These are phyloP conservation scores for Acrobasis repandana DNA, from an alignment of 2,888 invertebrate genomes.

Conservation along the genomic window DNA sequence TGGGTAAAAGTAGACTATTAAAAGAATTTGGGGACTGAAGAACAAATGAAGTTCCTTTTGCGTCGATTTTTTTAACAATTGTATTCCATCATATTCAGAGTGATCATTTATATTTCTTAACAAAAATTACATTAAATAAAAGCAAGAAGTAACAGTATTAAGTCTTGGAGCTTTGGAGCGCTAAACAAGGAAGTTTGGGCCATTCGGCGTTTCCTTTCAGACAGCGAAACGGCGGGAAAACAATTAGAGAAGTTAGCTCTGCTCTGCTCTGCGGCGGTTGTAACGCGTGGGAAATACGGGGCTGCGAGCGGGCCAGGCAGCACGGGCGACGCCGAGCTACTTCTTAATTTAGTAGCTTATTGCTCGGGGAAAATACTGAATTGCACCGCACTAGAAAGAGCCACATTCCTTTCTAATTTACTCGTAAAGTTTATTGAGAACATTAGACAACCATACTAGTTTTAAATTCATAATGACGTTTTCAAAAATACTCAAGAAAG, in stretches of 20 bases:
- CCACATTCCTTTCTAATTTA: too few species aligned
- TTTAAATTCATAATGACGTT: too few species aligned
- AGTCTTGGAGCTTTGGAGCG: constrained; percentile 37
- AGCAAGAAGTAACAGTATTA: constrained; percentile 37
- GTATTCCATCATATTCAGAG: too few species aligned
- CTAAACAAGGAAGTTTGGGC: constrained; percentile 45
- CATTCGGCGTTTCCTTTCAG: constrained; percentile 47
- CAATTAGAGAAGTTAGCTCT: constrained; percentile 50
- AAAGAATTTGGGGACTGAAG: too few species aligned
- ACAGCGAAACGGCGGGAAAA: constrained; percentile 48
- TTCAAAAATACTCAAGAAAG: too few species aligned
- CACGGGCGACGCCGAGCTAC: background rate
- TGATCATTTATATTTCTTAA: constrained; percentile 1
- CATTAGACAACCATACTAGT: too few species aligned
- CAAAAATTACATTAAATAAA: constrained; percentile 32
- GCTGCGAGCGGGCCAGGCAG: constrained; percentile 20
- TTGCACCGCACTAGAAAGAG: too few species aligned
- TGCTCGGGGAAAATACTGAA: background rate
- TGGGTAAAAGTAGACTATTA: too few species aligned
- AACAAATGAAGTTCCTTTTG: too few species aligned
- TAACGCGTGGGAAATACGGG: constrained; percentile 24
- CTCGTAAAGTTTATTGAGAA: too few species aligned
- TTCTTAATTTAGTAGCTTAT: background rate
- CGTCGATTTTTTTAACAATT: too few species aligned
- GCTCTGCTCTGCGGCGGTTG: constrained; percentile 28